phyloP scores from a whole-genome alignment of 2,797 vertebrate genomes.

The Acanthurus tractus region DNA sequence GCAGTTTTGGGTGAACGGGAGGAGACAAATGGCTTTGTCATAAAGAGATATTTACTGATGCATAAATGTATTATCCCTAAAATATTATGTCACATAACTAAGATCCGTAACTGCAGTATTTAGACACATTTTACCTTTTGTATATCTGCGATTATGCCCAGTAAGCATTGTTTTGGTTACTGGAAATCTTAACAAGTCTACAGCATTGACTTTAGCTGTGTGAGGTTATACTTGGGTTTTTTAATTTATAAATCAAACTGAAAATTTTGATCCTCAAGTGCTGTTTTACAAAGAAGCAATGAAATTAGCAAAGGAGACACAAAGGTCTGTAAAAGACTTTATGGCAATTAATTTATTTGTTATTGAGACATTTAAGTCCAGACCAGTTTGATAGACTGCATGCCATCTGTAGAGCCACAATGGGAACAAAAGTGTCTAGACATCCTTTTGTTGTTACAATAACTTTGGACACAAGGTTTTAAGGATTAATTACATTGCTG shows the following conservation, averaged over 20 bases:
- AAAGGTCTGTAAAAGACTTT: background rate
- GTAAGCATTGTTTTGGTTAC: background rate
- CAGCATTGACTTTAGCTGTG: too few relatives aligned
- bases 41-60: background rate
- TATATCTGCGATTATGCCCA: background rate
- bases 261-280: too few relatives aligned
- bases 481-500: background rate
- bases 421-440: background rate
- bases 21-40: background rate
- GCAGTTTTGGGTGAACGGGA: background rate
- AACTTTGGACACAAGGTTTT: background rate
- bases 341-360: background rate
- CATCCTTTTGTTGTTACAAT: background rate
- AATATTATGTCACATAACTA: background rate
- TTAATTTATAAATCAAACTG: too few relatives aligned
- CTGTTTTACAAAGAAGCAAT: too few relatives aligned
- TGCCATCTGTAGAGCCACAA: background rate
- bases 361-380: background rate
- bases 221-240: too few relatives aligned
- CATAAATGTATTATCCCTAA: background rate
- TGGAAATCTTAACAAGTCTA: too few relatives aligned
- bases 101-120: background rate
- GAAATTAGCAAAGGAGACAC: background rate
- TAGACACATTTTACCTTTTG: too few relatives aligned
- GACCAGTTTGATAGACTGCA: background rate